Evolutionary conservation across 2,888 invertebrate genomes (phyloP).

Genomic region (Parapristionchus giblindavisi): DNA sequence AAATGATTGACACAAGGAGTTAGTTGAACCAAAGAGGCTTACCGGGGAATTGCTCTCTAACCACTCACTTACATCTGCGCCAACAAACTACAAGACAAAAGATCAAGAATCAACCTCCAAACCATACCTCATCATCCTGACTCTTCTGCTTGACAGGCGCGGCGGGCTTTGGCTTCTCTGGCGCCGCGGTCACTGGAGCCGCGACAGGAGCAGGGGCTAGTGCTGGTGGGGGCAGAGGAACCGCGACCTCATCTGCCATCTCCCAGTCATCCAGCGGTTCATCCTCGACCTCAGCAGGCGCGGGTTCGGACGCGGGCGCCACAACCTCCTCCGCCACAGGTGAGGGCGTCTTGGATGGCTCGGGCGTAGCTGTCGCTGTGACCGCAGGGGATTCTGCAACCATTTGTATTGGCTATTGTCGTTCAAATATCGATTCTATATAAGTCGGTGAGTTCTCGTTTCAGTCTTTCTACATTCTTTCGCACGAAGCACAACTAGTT

Average conservation of each 20-base stretch:
- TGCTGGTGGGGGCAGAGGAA: constrained; percentile 58
- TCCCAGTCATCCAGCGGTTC: constrained; percentile 66
- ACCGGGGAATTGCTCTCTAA: no score
- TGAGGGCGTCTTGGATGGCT: constrained; percentile 10
- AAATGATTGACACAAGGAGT: no score
- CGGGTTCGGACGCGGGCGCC: constrained; percentile 15
- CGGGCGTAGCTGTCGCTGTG: neutral
- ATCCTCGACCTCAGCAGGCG: constrained; percentile 42
- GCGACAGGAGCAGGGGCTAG: neutral
- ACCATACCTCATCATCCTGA: neutral
- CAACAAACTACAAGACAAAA: no score
- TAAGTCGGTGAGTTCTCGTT: no score
- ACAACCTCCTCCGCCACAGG: constrained; percentile 10
- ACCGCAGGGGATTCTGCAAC: neutral
- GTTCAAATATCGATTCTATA: no score
- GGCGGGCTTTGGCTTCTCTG: neutral
- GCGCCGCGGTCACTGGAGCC: neutral
- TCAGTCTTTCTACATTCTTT: neutral
- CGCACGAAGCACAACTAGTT: no score
- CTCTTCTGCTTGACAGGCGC: constrained; percentile 9
- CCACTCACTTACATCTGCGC: no score
- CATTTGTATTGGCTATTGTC: constrained; percentile 4
- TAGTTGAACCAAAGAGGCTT: no score
- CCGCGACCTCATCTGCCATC: constrained; percentile 71
- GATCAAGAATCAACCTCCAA: no score